Conservation (phyloP, 2,113 vertebrate genomes). For the Monarcha castaneiventris region DNA sequence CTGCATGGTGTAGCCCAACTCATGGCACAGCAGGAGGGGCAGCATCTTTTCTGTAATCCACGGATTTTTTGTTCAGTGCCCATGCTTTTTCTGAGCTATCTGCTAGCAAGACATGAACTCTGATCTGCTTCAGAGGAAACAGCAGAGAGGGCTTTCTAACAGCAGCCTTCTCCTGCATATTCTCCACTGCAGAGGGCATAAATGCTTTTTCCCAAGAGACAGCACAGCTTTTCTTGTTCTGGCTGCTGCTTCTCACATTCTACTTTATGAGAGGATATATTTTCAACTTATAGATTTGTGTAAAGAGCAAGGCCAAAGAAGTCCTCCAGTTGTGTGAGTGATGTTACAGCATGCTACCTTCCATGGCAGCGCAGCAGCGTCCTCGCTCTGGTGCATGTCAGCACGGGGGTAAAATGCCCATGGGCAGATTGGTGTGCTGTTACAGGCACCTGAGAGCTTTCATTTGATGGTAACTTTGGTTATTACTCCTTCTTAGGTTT, state of each 20-base stretch:
- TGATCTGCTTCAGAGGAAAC: not conserved
- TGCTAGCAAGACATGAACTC: not conserved
- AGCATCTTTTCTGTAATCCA: not conserved
- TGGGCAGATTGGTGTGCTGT: not conserved
- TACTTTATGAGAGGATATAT: not conserved
- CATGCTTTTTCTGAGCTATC: not conserved
- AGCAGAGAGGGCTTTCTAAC: not conserved
- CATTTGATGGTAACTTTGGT: not conserved
- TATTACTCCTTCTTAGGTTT: not conserved
- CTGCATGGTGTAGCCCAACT: not conserved
- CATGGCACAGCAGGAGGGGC: not conserved
- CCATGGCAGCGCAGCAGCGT: not conserved
- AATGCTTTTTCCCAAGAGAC: not conserved
- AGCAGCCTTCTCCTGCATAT: not conserved
- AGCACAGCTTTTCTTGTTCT: not conserved
- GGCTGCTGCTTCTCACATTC: not conserved
- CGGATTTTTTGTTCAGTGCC: not conserved
- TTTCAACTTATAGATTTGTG: not conserved
- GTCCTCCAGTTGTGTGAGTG: not conserved
- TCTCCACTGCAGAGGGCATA: not conserved
- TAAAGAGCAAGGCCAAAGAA: not conserved
- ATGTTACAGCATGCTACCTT: not conserved
- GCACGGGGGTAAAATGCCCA: not conserved
- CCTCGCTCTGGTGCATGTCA: not conserved
- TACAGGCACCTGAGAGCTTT: not conserved